These are phyloP conservation scores for Conger conger DNA, from an alignment of 2,113 vertebrate species.

Conservation along the genomic window DNA sequence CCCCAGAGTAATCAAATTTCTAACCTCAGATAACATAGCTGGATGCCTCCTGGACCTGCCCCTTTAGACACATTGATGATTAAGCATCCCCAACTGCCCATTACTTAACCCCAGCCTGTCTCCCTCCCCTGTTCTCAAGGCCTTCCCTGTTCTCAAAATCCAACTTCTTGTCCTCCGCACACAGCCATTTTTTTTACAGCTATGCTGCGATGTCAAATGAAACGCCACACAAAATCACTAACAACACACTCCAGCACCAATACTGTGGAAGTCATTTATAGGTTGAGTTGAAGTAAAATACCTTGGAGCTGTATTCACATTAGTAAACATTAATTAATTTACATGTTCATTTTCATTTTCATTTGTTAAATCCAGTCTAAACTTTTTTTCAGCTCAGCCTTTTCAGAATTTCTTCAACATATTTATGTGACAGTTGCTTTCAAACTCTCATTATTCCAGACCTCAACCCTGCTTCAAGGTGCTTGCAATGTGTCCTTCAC, in stretches of 20 bases:
- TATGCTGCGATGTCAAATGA: background rate
- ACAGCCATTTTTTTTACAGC: background rate
- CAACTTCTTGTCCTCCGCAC: no score
- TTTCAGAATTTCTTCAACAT: no score
- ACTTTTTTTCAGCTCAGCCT: no score
- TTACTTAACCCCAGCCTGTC: background rate
- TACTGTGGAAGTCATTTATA: background rate
- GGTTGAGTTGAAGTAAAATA: background rate
- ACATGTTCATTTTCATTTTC: no score
- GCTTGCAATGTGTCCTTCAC: conserved; percentile 29
- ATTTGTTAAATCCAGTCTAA: no score
- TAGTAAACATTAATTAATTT: no score
- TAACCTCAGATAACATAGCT: background rate
- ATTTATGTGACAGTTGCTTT: conserved; percentile 34
- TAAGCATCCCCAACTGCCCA: background rate
- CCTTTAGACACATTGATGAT: background rate
- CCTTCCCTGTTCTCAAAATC: background rate
- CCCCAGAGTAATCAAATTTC: background rate
- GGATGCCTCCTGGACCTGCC: background rate
- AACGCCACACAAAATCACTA: background rate
- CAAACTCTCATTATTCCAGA: conserved; percentile 37
- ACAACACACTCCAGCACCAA: background rate
- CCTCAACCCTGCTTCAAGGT: conserved; percentile 34
- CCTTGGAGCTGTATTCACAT: background rate
- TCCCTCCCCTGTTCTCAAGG: background rate